Percentiles rank a stretch among this genome's conserved stretches.
phyloP scores from a whole-genome alignment of 2,113 vertebrate species.

The Cephalopholis sonnerati region DNA sequence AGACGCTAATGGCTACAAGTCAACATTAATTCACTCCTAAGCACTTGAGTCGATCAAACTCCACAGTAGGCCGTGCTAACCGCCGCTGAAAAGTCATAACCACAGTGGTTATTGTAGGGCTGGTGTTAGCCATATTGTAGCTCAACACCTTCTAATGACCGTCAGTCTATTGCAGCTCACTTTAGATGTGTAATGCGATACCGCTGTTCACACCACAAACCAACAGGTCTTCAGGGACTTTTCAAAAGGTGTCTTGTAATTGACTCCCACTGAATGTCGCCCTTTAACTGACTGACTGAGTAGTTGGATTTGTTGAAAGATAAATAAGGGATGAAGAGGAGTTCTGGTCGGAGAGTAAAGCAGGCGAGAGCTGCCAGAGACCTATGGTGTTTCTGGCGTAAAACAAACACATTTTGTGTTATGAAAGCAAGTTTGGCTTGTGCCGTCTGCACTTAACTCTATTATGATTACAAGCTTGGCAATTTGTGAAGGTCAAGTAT shows the following conservation, averaged over 20 bases:
- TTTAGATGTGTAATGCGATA: slow-evolving; percentile 57
- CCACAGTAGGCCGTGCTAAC: slow-evolving; percentile 37
- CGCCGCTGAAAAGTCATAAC: slow-evolving; percentile 68
- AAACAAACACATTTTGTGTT: slow-evolving; percentile 32
- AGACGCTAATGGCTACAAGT: slow-evolving; percentile 48
- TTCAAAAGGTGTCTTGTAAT: slow-evolving; percentile 62
- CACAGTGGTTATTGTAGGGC: slow-evolving; percentile 58
- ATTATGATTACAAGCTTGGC: slow-evolving; percentile 19
- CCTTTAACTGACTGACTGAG: slow-evolving; percentile 31
- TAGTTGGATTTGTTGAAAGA: slow-evolving; percentile 41
- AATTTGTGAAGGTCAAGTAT: slow-evolving; percentile 27
- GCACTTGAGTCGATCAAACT: slow-evolving; percentile 31
- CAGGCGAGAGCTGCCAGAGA: slow-evolving; percentile 13
- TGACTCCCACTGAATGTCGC: slow-evolving; percentile 46
- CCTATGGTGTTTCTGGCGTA: background rate
- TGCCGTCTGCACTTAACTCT: slow-evolving; percentile 3
- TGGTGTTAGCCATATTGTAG: slow-evolving; percentile 61
- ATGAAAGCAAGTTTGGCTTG: slow-evolving; percentile 33
- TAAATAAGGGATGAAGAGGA: slow-evolving; percentile 39
- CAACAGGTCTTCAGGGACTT: slow-evolving; percentile 70
- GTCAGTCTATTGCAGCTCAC: slow-evolving; percentile 38
- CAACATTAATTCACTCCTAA: slow-evolving; percentile 48
- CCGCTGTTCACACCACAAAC: slow-evolving; percentile 66
- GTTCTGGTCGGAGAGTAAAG: slow-evolving; percentile 15
- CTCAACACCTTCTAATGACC: slow-evolving; percentile 71